Conservation (phyloP, 2,888 invertebrate genomes). For the Poecilobothrus nobilitatus region DNA sequence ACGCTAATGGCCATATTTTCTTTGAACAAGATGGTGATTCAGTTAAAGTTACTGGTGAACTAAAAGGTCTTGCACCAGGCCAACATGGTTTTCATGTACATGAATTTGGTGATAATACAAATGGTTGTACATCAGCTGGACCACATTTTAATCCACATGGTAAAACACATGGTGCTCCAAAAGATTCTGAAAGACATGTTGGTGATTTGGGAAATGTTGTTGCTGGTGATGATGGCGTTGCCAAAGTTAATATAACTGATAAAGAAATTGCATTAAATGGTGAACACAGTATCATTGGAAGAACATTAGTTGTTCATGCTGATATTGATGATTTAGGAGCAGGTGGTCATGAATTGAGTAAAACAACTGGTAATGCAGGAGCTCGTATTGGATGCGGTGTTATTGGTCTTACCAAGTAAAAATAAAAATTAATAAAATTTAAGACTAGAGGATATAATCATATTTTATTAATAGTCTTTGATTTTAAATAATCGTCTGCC, state of each 20-base stretch:
- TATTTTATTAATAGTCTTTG: too few species aligned
- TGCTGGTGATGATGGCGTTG: constrained; percentile 54
- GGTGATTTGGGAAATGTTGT: constrained; percentile 86
- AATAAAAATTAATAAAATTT: constrained; percentile 23
- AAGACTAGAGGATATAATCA: not conserved
- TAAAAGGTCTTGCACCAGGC: constrained; percentile 69
- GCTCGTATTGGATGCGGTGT: constrained; percentile 47
- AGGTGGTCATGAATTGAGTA: constrained; percentile 86
- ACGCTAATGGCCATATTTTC: constrained; percentile 71
- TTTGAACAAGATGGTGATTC: constrained; percentile 66
- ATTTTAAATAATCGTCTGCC: not conserved
- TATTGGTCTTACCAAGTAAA: constrained; percentile 41
- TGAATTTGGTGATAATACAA: constrained; percentile 92
- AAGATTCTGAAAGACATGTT: constrained; percentile 63
- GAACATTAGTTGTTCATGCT: constrained; percentile 83
- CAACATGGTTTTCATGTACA: constrained; percentile 76
- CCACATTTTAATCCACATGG: constrained; percentile 83
- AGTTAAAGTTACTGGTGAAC: constrained; percentile 72
- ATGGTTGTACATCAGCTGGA: constrained; percentile 92
- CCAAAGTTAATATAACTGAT: constrained; percentile 58
- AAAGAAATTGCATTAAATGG: constrained; percentile 59
- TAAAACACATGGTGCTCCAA: constrained; percentile 76
- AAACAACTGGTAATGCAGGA: constrained; percentile 91
- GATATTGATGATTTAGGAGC: constrained; percentile 89
- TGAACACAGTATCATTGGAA: constrained; percentile 68